phyloP scores from a whole-genome alignment of 92 coral and sea anemone species.

The Palythoa heliodiscus region DNA sequence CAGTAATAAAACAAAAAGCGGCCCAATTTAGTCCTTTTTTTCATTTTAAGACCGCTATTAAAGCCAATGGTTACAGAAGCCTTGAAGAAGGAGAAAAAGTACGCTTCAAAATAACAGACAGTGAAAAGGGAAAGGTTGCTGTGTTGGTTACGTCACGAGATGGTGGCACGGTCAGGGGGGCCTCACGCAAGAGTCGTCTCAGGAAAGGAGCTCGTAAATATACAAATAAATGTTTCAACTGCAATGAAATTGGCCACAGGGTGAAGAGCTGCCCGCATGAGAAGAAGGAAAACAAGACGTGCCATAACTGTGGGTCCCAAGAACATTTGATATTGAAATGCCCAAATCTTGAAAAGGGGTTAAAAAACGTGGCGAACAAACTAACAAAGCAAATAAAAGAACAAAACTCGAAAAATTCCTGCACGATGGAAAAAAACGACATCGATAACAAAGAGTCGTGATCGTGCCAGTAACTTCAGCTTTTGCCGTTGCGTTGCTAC shows the following conservation, averaged over 20 bases:
- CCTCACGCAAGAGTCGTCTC: constrained; percentile 76
- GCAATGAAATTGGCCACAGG: constrained; percentile 85
- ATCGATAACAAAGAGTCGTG: not conserved
- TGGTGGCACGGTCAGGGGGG: constrained; percentile 80
- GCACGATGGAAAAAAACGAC: not conserved
- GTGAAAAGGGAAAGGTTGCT: constrained; percentile 87
- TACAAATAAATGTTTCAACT: constrained; percentile 92
- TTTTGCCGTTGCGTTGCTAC: not conserved
- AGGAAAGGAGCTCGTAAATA: constrained; percentile 96
- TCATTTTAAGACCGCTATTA: constrained; percentile 83
- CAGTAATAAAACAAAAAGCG: too few relatives aligned
- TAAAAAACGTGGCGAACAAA: constrained; percentile 18
- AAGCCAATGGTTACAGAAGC: constrained; percentile 84
- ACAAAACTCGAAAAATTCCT: not conserved
- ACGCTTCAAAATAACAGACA: constrained; percentile 70
- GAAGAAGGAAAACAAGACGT: constrained; percentile 59
- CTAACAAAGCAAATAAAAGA: constrained; percentile 3
- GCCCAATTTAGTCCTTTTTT: not conserved
- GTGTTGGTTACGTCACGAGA: constrained; percentile 79
- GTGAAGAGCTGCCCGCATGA: constrained; percentile 82
- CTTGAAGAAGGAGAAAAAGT: constrained; percentile 91
- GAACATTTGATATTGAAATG: constrained; percentile 87
- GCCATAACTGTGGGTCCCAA: constrained; percentile 91
- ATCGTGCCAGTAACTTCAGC: not conserved
- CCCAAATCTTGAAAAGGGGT: constrained; percentile 55